These are phyloP conservation scores for Malacosoma neustria DNA, from an alignment of 2,888 invertebrate genomes.

Conservation along the genomic window DNA sequence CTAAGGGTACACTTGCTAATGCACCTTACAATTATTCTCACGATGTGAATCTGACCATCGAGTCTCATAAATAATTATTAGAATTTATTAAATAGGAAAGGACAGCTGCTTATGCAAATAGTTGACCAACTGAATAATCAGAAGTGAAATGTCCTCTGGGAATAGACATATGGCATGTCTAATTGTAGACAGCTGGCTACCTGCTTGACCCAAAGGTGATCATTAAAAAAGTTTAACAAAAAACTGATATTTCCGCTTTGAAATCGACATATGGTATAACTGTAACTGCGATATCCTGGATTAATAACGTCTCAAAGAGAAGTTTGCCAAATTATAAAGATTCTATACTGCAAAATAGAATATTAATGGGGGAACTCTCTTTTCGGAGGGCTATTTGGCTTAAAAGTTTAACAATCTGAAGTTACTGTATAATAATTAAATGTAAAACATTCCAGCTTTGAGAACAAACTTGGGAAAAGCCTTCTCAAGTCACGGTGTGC, in stretches of 20 bases:
- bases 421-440: constrained; percentile 50
- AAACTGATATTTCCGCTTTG: constrained; percentile 47
- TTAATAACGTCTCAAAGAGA: constrained; percentile 30
- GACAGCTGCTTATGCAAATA: constrained; percentile 60
- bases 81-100: constrained; percentile 60
- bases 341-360: neutral
- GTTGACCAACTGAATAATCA: constrained; percentile 45
- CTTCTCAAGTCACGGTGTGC: constrained; percentile 50
- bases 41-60: constrained; percentile 49
- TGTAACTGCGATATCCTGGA: constrained; percentile 56
- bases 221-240: constrained; percentile 41
- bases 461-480: constrained; percentile 59
- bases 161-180: constrained; percentile 39
- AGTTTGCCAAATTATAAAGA: constrained; percentile 6
- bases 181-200: constrained; percentile 41
- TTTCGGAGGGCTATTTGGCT: constrained; percentile 14
- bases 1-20: constrained; percentile 60
- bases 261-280: constrained; percentile 42
- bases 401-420: constrained; percentile 33
- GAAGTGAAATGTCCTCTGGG: constrained; percentile 38
- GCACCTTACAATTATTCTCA: constrained; percentile 66
- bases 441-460: constrained; percentile 66
- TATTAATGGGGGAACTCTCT: constrained; percentile 2
- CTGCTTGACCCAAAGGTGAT: constrained; percentile 45
- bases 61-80: constrained; percentile 56